phyloP scores from a whole-genome alignment of 2,113 vertebrate genomes.

The Saguinus imperator region DNA sequence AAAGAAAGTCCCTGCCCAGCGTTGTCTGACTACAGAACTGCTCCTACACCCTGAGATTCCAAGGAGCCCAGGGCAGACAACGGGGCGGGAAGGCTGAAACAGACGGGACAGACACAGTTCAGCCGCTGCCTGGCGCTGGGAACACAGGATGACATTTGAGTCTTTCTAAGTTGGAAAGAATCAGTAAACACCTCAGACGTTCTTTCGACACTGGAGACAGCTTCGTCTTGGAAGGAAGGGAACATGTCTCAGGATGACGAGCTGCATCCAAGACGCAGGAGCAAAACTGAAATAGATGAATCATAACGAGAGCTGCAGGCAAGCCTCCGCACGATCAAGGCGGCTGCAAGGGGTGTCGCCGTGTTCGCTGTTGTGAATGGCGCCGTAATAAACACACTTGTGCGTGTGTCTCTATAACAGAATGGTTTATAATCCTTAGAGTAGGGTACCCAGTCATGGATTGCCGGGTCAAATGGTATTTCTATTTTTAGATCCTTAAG shows the following conservation, averaged over 20 bases:
- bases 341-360: not conserved
- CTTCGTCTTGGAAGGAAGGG: not conserved
- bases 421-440: too few relatives aligned
- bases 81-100: not conserved
- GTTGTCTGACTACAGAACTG: not conserved
- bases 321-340: too few relatives aligned
- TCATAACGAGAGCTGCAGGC: rapidly evolving
- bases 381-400: too few relatives aligned
- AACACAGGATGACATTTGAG: not conserved
- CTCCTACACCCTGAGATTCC: not conserved
- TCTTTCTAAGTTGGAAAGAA: not conserved
- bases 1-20: too few relatives aligned
- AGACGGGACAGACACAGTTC: not conserved
- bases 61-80: too few relatives aligned
- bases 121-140: not conserved
- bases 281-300: not conserved
- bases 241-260: not conserved
- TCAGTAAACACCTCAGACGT: too few relatives aligned
- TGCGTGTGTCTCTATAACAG: too few relatives aligned
- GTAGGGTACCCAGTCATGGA: too few relatives aligned
- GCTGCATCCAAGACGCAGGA: too few relatives aligned
- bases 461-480: too few relatives aligned
- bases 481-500: too few relatives aligned
- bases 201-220: not conserved
- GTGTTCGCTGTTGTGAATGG: too few relatives aligned